These are phyloP conservation scores for Rhagium mordax DNA, from an alignment of 2,888 invertebrate species.

Conservation along the genomic window DNA sequence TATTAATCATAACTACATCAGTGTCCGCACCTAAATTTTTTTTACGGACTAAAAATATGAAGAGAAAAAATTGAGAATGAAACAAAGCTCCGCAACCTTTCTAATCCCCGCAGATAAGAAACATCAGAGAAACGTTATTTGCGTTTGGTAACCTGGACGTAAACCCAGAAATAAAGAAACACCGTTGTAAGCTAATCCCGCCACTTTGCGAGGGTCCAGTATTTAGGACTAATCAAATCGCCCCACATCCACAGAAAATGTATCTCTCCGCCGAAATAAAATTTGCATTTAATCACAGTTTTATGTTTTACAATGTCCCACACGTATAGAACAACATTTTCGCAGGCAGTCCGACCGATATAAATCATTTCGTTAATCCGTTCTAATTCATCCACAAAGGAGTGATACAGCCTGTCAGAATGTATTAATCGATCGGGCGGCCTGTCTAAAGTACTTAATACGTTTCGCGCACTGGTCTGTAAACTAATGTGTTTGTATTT, in stretches of 20 bases:
- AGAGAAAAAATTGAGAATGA: background rate
- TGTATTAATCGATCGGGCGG: constrained; percentile 37
- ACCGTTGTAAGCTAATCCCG: constrained; percentile 15
- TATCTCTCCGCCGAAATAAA: constrained; percentile 2
- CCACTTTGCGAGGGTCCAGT: background rate
- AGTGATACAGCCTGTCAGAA: constrained; percentile 39
- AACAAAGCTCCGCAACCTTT: too few species aligned
- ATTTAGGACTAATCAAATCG: constrained; percentile 11
- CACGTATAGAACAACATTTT: constrained; percentile 7
- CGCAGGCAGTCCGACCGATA: constrained; percentile 26
- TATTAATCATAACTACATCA: background rate
- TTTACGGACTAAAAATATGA: too few species aligned
- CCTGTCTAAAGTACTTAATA: constrained; percentile 38
- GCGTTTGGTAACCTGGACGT: background rate
- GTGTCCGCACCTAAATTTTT: too few species aligned
- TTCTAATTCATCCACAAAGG: constrained; percentile 34
- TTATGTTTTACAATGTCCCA: background rate
- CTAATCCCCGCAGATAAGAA: background rate
- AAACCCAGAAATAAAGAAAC: background rate
- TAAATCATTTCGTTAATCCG: constrained; percentile 35
- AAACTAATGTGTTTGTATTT: constrained; percentile 43
- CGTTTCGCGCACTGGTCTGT: constrained; percentile 34
- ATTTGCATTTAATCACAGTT: constrained; percentile 1
- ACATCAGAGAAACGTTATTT: background rate
- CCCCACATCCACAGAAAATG: background rate